phyloP scores from a whole-genome alignment of 2,797 vertebrate genomes.

The Corythornis leucogaster region DNA sequence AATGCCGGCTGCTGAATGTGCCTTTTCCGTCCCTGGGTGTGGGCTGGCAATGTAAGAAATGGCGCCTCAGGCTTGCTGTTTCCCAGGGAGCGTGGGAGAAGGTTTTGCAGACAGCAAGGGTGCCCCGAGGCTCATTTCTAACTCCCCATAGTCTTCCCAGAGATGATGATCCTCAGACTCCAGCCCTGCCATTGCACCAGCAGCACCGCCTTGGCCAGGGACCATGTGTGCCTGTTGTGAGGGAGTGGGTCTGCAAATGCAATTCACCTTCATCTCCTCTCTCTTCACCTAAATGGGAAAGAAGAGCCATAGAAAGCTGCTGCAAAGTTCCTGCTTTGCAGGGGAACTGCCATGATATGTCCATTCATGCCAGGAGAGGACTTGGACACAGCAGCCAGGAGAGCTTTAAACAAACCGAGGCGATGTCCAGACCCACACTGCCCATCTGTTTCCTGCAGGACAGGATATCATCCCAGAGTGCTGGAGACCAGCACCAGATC shows the following conservation, averaged over 20 bases:
- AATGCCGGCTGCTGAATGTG: neutral
- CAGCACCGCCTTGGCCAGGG: neutral
- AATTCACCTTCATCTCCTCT: neutral
- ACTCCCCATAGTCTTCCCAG: neutral
- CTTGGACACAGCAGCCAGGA: neutral
- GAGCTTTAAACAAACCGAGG: neutral
- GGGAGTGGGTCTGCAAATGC: neutral
- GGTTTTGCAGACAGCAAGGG: neutral
- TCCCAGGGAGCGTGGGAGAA: neutral
- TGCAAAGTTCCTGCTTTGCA: neutral
- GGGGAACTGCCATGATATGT: neutral
- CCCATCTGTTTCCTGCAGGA: neutral
- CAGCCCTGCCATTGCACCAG: neutral
- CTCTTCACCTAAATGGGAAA: fast-evolving
- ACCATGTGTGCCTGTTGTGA: fast-evolving
- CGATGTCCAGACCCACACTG: neutral
- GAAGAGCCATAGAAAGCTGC: neutral
- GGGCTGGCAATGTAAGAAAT: neutral
- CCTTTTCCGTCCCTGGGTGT: neutral
- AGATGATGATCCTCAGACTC: fast-evolving
- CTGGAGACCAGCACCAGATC: neutral
- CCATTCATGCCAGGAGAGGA: neutral
- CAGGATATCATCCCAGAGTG: neutral
- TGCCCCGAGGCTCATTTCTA: neutral
- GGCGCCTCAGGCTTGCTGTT: neutral